phyloP scores from a whole-genome alignment of 2,113 vertebrate genomes.

The Chamaea fasciata region DNA sequence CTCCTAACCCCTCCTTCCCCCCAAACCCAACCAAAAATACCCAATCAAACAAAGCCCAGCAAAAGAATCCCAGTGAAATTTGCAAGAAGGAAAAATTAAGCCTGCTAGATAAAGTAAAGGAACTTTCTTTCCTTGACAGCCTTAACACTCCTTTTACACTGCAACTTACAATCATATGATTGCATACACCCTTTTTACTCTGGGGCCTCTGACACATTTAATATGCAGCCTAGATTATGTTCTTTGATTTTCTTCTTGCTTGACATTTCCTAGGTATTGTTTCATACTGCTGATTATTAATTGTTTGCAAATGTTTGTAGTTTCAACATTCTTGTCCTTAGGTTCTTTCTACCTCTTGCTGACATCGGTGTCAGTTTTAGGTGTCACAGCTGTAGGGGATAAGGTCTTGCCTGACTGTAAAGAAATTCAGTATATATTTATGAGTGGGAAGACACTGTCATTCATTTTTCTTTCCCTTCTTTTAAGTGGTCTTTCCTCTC shows the following conservation, averaged over 20 bases:
- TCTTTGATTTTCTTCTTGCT: background rate
- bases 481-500: background rate
- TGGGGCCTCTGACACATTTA: background rate
- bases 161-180: background rate
- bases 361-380: background rate
- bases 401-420: background rate
- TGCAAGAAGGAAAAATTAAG: background rate
- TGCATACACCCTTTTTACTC: background rate
- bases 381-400: background rate
- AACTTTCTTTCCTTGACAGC: background rate
- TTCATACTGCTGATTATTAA: background rate
- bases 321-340: background rate
- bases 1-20: rapidly evolving
- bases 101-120: background rate
- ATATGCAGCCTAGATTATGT: background rate
- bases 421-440: background rate
- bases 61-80: background rate
- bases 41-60: background rate
- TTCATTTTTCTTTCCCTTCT: background rate
- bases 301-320: background rate
- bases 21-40: background rate
- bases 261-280: background rate
- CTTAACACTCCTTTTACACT: background rate
- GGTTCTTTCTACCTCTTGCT: background rate
- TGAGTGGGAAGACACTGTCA: background rate